Base-by-base conservation (phyloP, 2,888 invertebrate genomes). In the Diogma glabrata region DNA sequence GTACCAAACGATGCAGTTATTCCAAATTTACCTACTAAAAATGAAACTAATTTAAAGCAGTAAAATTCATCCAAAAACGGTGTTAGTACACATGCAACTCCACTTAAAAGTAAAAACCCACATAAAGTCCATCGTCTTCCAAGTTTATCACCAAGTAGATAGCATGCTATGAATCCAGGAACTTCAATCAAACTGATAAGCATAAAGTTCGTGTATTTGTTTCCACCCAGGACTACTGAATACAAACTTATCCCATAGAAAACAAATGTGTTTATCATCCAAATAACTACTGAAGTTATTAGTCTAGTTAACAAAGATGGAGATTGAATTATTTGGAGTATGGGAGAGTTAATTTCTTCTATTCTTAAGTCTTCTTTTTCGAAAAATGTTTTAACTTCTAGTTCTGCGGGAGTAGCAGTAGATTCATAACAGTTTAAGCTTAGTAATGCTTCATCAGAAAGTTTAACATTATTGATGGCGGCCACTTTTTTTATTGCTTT, bases 181-280 rank as follows among this genome's bases (percentile, higher is more conserved):
- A 87, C 79, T 64, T 87, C 87, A 14, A 84, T 76, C 45, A 67
- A 54, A 2, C 67, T 63, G 9, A 66, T 63, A 20, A 60, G 61
- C 17, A 85, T 81, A 61, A 85, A 89, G 67, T 87, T 88, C 12
- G 84, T 65, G 63, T 87, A 87, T 59, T 79, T 79, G 64, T 87
- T 80, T 1, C 87, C 87, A 16, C 78, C 67, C 45, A 89, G 67
- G 0, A 82, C 75, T 3, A 86, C 85, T 0, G 87, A 81, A 67
- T 85, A 87, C 50, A 89, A 73, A 0, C 84, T 85, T 33, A 89
- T 67, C 0, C 89, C 89, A 60, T 87, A 88, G 65, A 86, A 89
- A 17, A 87, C 80, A 56, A 88, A 80, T 0, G 84, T 82, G 59
- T 83, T 81, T 0, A 86, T 81, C 14, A 86, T 78, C 87, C 87